Base-by-base conservation (phyloP, 30 jellyfish, hydroid and myxozoan species). In the Aurelia sp. region DNA sequence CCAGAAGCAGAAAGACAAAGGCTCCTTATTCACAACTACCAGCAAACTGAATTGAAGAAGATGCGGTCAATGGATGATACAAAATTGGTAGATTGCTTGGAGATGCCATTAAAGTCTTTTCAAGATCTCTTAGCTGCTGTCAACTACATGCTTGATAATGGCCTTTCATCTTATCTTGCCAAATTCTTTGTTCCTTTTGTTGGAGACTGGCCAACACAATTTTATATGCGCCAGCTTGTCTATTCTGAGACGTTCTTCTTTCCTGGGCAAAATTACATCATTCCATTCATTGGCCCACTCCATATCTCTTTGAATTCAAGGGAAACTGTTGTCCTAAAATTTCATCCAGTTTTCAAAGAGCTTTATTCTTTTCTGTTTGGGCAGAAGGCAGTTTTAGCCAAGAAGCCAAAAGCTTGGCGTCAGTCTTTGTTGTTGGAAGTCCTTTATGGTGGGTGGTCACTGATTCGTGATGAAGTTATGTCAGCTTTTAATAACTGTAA, bases 121-220 rank as follows among this genome's bases (percentile, higher is more conserved):
- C 16, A 68, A 68, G 78, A 19, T 68, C 59, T 68, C 40, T 50
- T 68, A 19, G 50, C 41, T 65, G 50, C 50, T 1, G 75, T 65
- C 62, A 74, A 30, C 16, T 52, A 79, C 68, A 62, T 79, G 89
- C 89, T 79, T 62, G 81, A 66, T 7, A 63, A 65, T 79, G 89
- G 89, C 73, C 69, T 79, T 33, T 79, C 81, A 73, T 40, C 68
- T 35, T 79, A 79, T 48, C 81, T 79, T 79, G 82, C 23, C 59
- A 79, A 65, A 64, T 79, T 64, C 81, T 79, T 79, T 79, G 89
- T 66, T 62, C 89, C 89, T 13, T 64, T 79, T 63, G 72, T 79
- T 47, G 89, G 80, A 20, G 89, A 79, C 59, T 79, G 89, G 89
- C 81, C 89, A 9, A 79, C 81, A 19, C 89, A 79, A 65, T 79